Evolutionary conservation across 2,888 invertebrate genomes (phyloP).

Genomic region (Saturnia pavonia): DNA sequence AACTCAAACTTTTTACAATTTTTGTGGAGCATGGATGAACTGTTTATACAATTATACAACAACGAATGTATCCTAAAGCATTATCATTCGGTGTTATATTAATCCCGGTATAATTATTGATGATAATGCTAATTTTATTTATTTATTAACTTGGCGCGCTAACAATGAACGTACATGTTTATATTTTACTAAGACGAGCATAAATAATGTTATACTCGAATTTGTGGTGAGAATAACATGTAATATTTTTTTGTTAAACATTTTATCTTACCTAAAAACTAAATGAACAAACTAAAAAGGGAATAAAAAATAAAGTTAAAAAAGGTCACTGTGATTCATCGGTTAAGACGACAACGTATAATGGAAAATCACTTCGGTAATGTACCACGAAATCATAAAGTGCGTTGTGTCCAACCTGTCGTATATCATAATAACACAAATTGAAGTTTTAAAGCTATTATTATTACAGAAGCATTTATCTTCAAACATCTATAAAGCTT

Average conservation of each 20-base stretch:
- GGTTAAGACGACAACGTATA: neutral
- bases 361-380: slow-evolving; percentile 52
- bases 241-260: too few species aligned
- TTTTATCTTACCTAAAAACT: too few species aligned
- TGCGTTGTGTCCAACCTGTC: slow-evolving; percentile 39
- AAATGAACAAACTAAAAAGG: too few species aligned
- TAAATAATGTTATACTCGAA: too few species aligned
- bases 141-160: too few species aligned
- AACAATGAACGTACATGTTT: too few species aligned
- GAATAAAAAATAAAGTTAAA: too few species aligned
- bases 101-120: neutral
- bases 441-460: slow-evolving; percentile 37
- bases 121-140: neutral
- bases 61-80: neutral
- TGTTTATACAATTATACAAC: neutral
- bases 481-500: slow-evolving; percentile 14
- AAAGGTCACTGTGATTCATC: neutral
- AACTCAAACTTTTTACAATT: neutral
- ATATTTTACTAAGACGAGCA: too few species aligned
- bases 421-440: slow-evolving; percentile 24
- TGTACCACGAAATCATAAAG: slow-evolving; percentile 48
- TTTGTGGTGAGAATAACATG: too few species aligned
- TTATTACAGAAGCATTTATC: slow-evolving; percentile 13
- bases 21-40: neutral
- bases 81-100: neutral